Conservation (phyloP, 2,797 vertebrate genomes). For the Parauchenoglanis ngamensis region DNA sequence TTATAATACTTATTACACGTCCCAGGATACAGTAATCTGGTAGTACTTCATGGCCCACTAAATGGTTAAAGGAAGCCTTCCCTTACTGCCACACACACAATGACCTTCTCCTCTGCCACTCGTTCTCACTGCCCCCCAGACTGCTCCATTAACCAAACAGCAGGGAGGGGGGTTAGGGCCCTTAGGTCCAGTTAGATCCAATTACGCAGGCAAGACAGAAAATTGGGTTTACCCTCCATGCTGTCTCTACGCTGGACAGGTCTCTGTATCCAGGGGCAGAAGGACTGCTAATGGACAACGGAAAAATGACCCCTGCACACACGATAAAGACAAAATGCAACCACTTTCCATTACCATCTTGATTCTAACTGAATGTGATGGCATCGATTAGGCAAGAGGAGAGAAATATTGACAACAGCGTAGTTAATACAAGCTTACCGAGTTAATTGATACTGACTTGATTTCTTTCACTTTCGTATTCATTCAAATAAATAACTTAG, state of each 20-base stretch:
- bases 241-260: slow-evolving; percentile 18
- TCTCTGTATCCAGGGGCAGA: slow-evolving; percentile 8
- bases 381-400: background rate
- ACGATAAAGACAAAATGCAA: background rate
- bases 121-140: slow-evolving; percentile 45
- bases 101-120: slow-evolving; percentile 66
- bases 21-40: background rate
- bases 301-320: background rate
- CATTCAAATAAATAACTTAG: background rate
- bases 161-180: slow-evolving; percentile 65
- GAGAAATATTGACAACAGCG: background rate
- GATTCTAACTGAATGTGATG: background rate
- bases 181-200: slow-evolving; percentile 65
- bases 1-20: background rate
- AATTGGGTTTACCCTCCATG: slow-evolving; percentile 39
- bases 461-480: background rate
- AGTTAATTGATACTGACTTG: background rate
- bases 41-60: background rate
- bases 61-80: slow-evolving; percentile 22
- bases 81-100: slow-evolving; percentile 32
- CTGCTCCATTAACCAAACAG: slow-evolving; percentile 62
- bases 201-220: slow-evolving; percentile 64
- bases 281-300: background rate
- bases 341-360: background rate
- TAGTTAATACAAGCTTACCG: background rate